Evolutionary conservation across 2,797 vertebrate genomes (phyloP).

Genomic region (Halcyon chelicuti): DNA sequence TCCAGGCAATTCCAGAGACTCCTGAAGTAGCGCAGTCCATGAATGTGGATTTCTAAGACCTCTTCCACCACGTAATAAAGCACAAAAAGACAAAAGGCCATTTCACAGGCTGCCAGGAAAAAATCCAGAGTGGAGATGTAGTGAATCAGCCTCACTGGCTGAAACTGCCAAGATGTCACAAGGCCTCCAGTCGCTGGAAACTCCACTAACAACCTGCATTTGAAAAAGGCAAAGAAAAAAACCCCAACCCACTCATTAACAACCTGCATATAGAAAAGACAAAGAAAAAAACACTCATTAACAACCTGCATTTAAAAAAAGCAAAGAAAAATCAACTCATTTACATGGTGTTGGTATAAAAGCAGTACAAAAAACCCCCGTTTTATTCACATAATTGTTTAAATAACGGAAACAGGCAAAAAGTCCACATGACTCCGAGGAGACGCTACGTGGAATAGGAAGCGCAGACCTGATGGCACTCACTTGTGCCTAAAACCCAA

Average conservation of each 20-base stretch:
- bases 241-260: not conserved
- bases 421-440: not conserved
- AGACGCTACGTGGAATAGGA: not conserved
- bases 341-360: not conserved
- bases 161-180: slow-evolving; percentile 93
- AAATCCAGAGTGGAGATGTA: slow-evolving; percentile 93
- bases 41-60: slow-evolving; percentile 92
- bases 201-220: slow-evolving; percentile 77
- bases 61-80: slow-evolving; percentile 97
- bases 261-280: not conserved
- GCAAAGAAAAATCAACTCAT: not conserved
- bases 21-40: slow-evolving; percentile 91
- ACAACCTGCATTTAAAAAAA: slow-evolving; percentile 80
- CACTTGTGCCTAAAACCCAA: not conserved
- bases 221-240: not conserved
- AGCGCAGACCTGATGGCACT: not conserved
- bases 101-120: slow-evolving; percentile 92
- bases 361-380: not conserved
- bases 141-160: slow-evolving; percentile 91
- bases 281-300: not conserved
- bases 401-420: not conserved
- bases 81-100: slow-evolving; percentile 93
- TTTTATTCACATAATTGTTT: not conserved
- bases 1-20: slow-evolving; percentile 97
- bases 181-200: slow-evolving; percentile 95